Base-by-base conservation (phyloP, 2,888 invertebrate species). In the Latrodectus elegans region DNA sequence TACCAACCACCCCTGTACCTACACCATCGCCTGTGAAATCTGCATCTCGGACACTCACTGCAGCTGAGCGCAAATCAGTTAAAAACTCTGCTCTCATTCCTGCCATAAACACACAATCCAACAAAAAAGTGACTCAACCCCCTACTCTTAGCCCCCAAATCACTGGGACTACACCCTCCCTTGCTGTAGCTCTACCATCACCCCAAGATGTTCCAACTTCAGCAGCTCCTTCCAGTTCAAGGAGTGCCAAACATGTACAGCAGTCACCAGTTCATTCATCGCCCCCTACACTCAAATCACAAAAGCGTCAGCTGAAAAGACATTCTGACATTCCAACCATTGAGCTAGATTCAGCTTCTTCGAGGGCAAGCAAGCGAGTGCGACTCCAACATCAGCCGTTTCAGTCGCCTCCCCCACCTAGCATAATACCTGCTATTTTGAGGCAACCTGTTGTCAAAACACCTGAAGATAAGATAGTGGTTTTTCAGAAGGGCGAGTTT, bases 401-500 rank as follows among this genome's bases (percentile, higher is more conserved):
- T 92, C 96, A 97, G 92, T 95, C 96, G 89, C 96, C 96, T 0
- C 93, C 96, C 60, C 95, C 96, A 8, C 85, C 88, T 14, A 83
- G 67, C 17, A 74, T 88, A 55, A 81, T 90, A 15, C 89, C 89
- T 64, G 78, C 88, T 12, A 85, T 89, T n/a, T 77, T 86, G 53
- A 71, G 89, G 72, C 83, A 89, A 52, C 86, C 79, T n/a, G 38
- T 78, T 12, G 53, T 74, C 6, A 91, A 93, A 91, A 94, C 94
- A 77, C 93, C 94, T 71, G 96, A 96, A 90, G 96, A 96, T 90
- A 96, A 96, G 91, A 94, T 97, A 68, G 95, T 96, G 90, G 95
- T 97, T 4, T 97, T 97, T 92, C 96, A 96, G 92, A 97, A 96
- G 95, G 96, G 94, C 92, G 96, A 97, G 92, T 97, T 97, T 93